Base-by-base conservation (phyloP, 2,797 vertebrate genomes). In the Fringilla coelebs region DNA sequence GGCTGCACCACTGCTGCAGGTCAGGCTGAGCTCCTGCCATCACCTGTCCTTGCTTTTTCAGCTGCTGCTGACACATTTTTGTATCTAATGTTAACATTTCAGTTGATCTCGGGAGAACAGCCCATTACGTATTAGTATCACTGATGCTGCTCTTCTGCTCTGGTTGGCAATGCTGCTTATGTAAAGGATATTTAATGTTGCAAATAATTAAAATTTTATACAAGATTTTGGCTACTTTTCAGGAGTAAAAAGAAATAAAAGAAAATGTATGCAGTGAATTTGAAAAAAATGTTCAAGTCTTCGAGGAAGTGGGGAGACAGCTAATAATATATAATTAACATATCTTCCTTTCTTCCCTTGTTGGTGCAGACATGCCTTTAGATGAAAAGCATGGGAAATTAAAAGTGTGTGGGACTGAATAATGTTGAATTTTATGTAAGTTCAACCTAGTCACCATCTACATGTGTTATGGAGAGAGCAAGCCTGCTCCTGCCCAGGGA, bases 281-380 rank as follows among this genome's bases (percentile, higher is more conserved):
- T 80, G 18, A 55, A 31, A 32, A 32, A 76, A 91, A 45, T 21
- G 46, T 41, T 85, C n/a, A 36, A 65, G 34, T 78, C 80, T 89
- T 71, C 52, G 71, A 84, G 77, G 83, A 94, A 95, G 74, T 76
- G 29, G 71, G 74, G 90, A 94, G 88, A 86, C 70, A 76, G 91
- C 43, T 84, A 84, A 57, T 84, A 90, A 63, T 76, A 79, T 71
- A 40, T 87, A 95, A 96, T 95, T 94, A 96, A 82, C 91, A 74
- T 77, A 76, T 52, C 58, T 38, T 79, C 63, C 79, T 86, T 82
- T 75, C 83, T 86, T 78, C 55, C 57, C 41, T 76, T 80, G 74
- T 82, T 58, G 81, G 40, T 60, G 24, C 58, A 91, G 88, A 68
- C 62, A 7, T 32, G 49, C 38, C 76, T 91, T 88, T 55, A 90